Conservation (phyloP, 2,113 vertebrate genomes). For the Odocoileus virginianus region DNA sequence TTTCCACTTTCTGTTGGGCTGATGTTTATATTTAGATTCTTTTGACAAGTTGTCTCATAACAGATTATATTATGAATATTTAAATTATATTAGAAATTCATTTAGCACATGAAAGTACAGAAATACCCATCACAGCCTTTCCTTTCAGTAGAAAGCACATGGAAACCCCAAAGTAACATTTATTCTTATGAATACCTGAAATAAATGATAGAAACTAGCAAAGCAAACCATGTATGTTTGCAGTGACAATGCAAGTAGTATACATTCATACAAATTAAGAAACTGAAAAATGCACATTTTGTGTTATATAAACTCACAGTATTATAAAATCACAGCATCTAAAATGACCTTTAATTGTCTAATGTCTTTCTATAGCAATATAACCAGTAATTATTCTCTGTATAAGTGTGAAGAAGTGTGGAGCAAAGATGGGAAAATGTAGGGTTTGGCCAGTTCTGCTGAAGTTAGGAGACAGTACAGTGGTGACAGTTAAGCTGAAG, state of each 20-base stretch:
- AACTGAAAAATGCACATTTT: background rate
- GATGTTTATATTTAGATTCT: background rate
- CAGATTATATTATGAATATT: background rate
- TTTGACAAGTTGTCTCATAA: slow-evolving; percentile 6
- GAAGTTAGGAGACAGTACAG: background rate
- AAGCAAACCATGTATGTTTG: background rate
- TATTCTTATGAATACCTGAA: background rate
- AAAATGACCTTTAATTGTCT: background rate
- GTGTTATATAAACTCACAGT: background rate
- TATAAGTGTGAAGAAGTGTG: background rate
- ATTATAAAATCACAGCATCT: background rate
- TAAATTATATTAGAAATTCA: background rate
- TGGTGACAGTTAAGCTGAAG: background rate
- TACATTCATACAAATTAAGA: background rate
- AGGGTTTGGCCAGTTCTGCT: background rate
- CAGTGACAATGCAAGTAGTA: background rate
- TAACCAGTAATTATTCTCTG: background rate
- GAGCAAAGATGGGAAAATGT: background rate
- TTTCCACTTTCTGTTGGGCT: background rate
- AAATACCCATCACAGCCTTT: background rate
- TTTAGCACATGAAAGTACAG: background rate
- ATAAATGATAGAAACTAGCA: background rate
- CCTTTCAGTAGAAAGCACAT: background rate
- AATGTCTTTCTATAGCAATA: background rate
- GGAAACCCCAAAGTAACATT: background rate